These are phyloP conservation scores for Neodiprion fabricii DNA, from an alignment of 1,140 invertebrate species.

Conservation along the genomic window DNA sequence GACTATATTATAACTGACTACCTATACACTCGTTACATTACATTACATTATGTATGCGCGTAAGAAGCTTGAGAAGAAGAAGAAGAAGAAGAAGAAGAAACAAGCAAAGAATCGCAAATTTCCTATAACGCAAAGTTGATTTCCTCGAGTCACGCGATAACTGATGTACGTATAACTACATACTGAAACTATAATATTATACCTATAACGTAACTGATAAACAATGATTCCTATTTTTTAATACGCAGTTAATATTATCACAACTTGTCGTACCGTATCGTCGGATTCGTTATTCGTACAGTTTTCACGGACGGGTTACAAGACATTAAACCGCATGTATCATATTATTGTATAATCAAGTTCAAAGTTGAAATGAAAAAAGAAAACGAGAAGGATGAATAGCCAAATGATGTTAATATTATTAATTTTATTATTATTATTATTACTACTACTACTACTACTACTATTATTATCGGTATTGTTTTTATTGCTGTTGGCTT, in stretches of 20 bases:
- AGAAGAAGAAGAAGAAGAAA: too few relatives aligned
- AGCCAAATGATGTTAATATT: neutral
- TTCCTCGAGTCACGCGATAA: neutral
- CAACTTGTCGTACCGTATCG: too few relatives aligned
- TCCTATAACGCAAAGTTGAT: too few relatives aligned
- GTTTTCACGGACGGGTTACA: slow-evolving; percentile 8
- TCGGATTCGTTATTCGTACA: too few relatives aligned
- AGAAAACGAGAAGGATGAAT: slow-evolving; percentile 19
- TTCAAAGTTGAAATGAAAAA: neutral
- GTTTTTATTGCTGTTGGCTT: slow-evolving; percentile 46
- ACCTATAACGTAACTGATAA: neutral
- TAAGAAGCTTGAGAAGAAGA: too few relatives aligned
- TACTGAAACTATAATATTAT: too few relatives aligned
- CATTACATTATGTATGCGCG: too few relatives aligned
- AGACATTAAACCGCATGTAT: slow-evolving; percentile 21
- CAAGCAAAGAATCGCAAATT: too few relatives aligned
- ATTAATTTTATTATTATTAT: neutral
- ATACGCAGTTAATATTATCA: neutral
- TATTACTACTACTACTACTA: slow-evolving; percentile 10
- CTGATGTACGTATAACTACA: neutral
- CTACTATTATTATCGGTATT: slow-evolving; percentile 27
- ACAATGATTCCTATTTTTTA: neutral
- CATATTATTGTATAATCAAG: slow-evolving; percentile 19
- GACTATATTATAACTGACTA: too few relatives aligned
- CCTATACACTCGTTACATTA: too few relatives aligned